These are phyloP conservation scores for Myotis brandtii DNA, from an alignment of 2,113 vertebrate species.

Conservation along the genomic window DNA sequence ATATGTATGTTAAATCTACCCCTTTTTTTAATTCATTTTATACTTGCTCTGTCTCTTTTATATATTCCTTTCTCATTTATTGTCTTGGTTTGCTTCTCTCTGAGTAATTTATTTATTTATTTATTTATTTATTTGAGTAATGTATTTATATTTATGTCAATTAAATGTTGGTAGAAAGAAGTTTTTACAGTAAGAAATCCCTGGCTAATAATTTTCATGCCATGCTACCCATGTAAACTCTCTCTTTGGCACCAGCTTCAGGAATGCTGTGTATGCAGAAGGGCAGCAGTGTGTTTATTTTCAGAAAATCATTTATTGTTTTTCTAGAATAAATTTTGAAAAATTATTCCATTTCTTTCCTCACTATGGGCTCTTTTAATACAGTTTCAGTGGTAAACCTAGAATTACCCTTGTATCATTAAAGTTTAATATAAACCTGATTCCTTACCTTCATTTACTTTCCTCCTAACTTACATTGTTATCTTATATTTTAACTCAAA, in stretches of 20 bases:
- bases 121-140: not conserved
- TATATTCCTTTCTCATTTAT: not conserved
- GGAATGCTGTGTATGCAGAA: not conserved
- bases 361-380: not conserved
- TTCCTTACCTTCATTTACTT: not conserved
- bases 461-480: not conserved
- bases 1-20: not conserved
- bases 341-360: not conserved
- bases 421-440: not conserved
- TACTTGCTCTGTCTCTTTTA: not conserved
- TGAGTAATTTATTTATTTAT: not conserved
- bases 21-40: not conserved
- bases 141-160: conserved; percentile 34
- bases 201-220: not conserved
- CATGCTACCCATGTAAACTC: not conserved
- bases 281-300: not conserved
- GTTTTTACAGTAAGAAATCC: not conserved
- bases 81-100: not conserved
- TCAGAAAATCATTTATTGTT: not conserved
- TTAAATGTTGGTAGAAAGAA: not conserved
- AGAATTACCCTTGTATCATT: not conserved
- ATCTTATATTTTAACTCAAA: not conserved
- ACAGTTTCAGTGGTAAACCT: not conserved
- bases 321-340: not conserved
- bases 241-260: not conserved